Conservation (phyloP, 1,140 invertebrate species). For the Macrocentrus cingulum region DNA sequence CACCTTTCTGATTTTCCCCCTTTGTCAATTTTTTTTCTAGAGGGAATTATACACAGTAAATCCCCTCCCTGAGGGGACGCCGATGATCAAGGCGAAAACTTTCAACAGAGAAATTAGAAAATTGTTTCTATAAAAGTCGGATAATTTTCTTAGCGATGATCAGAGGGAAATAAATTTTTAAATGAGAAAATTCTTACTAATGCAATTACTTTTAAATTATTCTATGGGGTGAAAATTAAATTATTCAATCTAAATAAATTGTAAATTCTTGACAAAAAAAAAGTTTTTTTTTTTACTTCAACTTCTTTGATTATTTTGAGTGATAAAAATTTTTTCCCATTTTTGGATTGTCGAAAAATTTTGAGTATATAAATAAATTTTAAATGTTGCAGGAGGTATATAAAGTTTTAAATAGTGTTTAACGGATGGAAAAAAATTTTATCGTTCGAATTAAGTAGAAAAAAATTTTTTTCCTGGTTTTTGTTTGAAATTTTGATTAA, state of each 20-base stretch:
- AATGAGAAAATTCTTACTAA: neutral
- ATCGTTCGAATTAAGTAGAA: too few relatives aligned
- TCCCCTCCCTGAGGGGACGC: neutral
- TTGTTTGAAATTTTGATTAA: neutral
- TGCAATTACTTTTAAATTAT: slow-evolving; percentile 1
- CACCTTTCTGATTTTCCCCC: slow-evolving; percentile 16
- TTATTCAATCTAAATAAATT: slow-evolving; percentile 27
- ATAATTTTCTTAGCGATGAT: slow-evolving; percentile 22
- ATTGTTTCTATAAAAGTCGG: slow-evolving; percentile 40
- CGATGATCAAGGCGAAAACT: neutral
- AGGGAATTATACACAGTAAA: neutral
- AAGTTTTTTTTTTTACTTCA: too few relatives aligned
- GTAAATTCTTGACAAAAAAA: too few relatives aligned
- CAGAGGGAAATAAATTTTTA: too few relatives aligned
- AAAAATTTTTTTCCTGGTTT: too few relatives aligned
- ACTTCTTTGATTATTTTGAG: too few relatives aligned
- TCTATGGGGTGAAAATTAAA: neutral
- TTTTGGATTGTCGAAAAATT: too few relatives aligned
- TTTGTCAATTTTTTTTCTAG: neutral
- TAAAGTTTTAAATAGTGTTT: too few relatives aligned
- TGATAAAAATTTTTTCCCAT: too few relatives aligned
- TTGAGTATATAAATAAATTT: too few relatives aligned
- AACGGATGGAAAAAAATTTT: too few relatives aligned
- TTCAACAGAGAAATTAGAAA: slow-evolving; percentile 30
- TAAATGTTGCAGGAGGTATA: too few relatives aligned